Base-by-base conservation (phyloP, 2,888 invertebrate species). In the Proisotoma minuta region DNA sequence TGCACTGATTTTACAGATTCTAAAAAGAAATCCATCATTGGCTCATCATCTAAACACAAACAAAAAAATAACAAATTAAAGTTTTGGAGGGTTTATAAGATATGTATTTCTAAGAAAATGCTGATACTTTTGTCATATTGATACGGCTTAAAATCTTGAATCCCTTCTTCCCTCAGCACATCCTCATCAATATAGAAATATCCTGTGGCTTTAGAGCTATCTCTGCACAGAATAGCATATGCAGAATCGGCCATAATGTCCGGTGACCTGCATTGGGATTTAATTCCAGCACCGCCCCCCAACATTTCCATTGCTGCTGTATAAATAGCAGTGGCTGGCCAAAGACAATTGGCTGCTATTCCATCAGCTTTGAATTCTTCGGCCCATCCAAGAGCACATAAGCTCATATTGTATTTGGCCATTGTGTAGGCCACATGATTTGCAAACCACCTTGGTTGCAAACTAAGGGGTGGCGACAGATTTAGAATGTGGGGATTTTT, bases 321-420 rank as follows among this genome's bases (percentile, higher is more conserved):
- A 61, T 87, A 85, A 73, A 97, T 94, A 8, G 89, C 88, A 73
- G 95, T 96, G 77, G 84, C 85, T 0, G 98, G 98, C 98, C 98
- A 98, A 0, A 98, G 82, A 0, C 96, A 94, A 79, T 98, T 98
- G 12, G 97, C 95, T 18, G 88, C 94, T 68, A 98, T 87, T 62
- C 88, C 87, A 71, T 84, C 83, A 0, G 83, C 82, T 74, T 84
- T 86, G 75, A 96, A 90, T 80, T 98, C 98, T 68, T 88, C 90
- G n/a, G 94, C 85, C 93, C 97, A 95, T 18, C 98, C 97, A 15
- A 98, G 81, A 1, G 91, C 95, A 78, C 96, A 97, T 93, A 98
- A 91, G 0, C 95, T 95, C 97, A 97, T 97, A 23, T 96, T 97
- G 78, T 94, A 98, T 77, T 98, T 98, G 2, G 98, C 93, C 87